Percentiles rank a stretch among this genome's conserved stretches.
Evolutionary conservation across 2,888 invertebrate genomes (phyloP).

Genomic region (Melieria picta): DNA sequence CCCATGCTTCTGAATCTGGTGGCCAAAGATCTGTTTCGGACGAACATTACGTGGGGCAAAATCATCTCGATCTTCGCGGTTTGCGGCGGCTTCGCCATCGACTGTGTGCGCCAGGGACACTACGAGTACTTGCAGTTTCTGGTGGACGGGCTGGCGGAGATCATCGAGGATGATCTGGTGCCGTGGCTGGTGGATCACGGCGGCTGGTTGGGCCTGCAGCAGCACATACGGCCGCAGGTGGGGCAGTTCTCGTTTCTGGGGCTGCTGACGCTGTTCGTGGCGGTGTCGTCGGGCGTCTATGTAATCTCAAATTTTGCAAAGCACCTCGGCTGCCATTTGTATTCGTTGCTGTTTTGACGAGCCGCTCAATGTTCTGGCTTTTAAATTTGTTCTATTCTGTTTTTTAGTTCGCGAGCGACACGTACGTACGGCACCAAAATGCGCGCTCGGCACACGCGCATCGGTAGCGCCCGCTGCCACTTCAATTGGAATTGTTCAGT

Average conservation of each 20-base stretch:
- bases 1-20: slow-evolving; percentile 73
- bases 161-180: slow-evolving; percentile 74
- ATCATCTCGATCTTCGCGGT: slow-evolving; percentile 83
- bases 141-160: slow-evolving; percentile 80
- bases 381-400: no score
- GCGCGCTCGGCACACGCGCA: no score
- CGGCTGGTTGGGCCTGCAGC: slow-evolving; percentile 74
- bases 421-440: no score
- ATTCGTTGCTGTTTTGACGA: slow-evolving; percentile 61
- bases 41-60: slow-evolving; percentile 79
- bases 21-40: slow-evolving; percentile 73
- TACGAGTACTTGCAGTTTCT: slow-evolving; percentile 82
- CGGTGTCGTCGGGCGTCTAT: slow-evolving; percentile 61
- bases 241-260: slow-evolving; percentile 62
- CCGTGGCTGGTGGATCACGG: slow-evolving; percentile 85
- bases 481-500: no score
- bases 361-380: no score
- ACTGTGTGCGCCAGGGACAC: slow-evolving; percentile 79
- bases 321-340: slow-evolving; percentile 63
- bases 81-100: slow-evolving; percentile 84
- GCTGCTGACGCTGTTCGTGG: slow-evolving; percentile 62
- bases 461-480: no score
- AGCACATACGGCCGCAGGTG: slow-evolving; percentile 59
- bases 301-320: slow-evolving; percentile 60
- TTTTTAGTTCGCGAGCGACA: no score